phyloP scores from a whole-genome alignment of 2,113 vertebrate genomes.

The Chinchilla lanigera region DNA sequence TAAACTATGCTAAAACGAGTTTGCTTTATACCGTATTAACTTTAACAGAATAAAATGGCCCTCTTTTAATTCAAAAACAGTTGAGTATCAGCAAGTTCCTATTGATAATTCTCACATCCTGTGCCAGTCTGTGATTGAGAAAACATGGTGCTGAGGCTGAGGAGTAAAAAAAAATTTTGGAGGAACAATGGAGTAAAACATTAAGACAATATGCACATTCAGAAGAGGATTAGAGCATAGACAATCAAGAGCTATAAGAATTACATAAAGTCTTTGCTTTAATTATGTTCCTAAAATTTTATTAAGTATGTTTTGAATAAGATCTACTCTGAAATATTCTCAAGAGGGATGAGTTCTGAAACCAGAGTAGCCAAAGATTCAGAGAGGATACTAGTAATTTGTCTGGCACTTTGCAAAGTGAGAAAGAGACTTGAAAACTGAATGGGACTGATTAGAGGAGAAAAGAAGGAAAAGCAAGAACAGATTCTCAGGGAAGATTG shows the following conservation, averaged over 20 bases:
- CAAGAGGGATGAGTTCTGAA: neutral
- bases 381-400: constrained; percentile 77
- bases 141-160: neutral
- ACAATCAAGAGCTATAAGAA: neutral
- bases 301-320: constrained; percentile 35
- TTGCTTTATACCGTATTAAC: neutral
- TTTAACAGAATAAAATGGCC: neutral
- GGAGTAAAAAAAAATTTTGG: neutral
- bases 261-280: neutral
- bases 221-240: neutral
- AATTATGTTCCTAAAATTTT: neutral
- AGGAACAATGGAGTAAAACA: neutral
- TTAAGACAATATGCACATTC: neutral
- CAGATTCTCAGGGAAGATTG: constrained; percentile 70
- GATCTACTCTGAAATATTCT: constrained; percentile 49
- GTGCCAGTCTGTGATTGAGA: neutral
- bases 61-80: neutral
- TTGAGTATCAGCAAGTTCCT: neutral
- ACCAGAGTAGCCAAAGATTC: constrained; percentile 56
- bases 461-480: constrained; percentile 75
- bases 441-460: constrained; percentile 76
- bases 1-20: neutral
- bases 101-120: neutral
- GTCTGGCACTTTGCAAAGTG: constrained; percentile 75
- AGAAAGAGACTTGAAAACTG: constrained; percentile 68